These are phyloP conservation scores for Eristalis intricaria DNA, from an alignment of 2,888 invertebrate species.

Conservation along the genomic window DNA sequence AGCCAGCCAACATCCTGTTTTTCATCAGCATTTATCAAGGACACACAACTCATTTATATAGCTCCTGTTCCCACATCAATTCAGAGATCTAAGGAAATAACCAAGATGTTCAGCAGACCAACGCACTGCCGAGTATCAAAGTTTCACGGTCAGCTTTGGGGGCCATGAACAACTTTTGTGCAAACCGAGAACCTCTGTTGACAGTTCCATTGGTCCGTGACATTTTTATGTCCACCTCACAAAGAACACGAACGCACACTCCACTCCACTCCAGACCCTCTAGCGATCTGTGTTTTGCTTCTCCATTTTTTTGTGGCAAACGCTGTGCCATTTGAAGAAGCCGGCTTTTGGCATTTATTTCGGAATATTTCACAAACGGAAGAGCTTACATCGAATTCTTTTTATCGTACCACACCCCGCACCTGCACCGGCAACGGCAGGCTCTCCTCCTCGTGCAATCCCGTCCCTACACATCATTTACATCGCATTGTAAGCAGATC, in stretches of 20 bases:
- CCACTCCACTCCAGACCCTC: neutral
- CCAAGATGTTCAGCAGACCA: too few relatives aligned
- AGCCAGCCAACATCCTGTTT: too few relatives aligned
- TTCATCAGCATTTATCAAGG: too few relatives aligned
- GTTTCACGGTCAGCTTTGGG: too few relatives aligned
- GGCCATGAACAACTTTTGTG: neutral
- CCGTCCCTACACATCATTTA: slow-evolving; percentile 27
- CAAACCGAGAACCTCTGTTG: neutral
- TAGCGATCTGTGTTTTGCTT: neutral
- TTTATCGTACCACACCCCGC: slow-evolving; percentile 10
- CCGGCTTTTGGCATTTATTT: slow-evolving; percentile 21
- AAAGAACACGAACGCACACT: neutral
- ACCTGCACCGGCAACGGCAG: neutral
- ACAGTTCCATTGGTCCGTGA: neutral
- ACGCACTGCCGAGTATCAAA: too few relatives aligned
- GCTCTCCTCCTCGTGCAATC: neutral
- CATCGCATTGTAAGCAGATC: slow-evolving; percentile 64
- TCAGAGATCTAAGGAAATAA: too few relatives aligned
- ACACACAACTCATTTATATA: too few relatives aligned
- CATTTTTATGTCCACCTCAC: neutral
- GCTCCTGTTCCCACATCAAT: too few relatives aligned
- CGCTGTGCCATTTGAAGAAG: neutral
- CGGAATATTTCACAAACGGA: slow-evolving; percentile 34
- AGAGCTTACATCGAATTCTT: slow-evolving; percentile 49
- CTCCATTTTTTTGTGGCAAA: neutral